Evolutionary conservation across 2,888 invertebrate genomes (phyloP).

Genomic region (Drosophila bunnanda): DNA sequence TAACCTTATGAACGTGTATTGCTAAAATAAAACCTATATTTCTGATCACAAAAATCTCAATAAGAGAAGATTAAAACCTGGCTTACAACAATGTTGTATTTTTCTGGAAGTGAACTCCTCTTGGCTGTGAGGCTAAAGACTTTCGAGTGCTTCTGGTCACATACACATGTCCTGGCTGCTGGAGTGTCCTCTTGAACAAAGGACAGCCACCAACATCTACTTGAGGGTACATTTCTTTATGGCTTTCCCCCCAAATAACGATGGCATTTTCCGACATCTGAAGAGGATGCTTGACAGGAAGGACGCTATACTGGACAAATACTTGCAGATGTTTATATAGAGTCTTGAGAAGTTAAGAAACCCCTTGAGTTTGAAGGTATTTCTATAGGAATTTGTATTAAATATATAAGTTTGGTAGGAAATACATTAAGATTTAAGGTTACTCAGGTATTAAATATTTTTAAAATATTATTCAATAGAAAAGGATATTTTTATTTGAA

Average conservation of each 20-base stretch:
- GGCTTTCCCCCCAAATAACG: constrained; percentile 41
- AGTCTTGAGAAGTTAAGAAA: background rate
- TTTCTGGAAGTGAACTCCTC: constrained; percentile 6
- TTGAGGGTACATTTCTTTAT: constrained; percentile 57
- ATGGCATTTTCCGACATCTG: constrained; percentile 42
- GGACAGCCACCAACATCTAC: constrained; percentile 45
- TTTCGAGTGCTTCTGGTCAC: constrained; percentile 44
- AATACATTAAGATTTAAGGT: background rate
- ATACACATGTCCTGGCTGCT: constrained; percentile 29
- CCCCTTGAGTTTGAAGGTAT: background rate
- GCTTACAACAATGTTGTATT: background rate
- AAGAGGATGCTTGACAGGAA: constrained; percentile 58
- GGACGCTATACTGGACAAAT: constrained; percentile 41
- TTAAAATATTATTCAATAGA: background rate
- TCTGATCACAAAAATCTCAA: background rate
- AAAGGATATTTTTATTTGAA: background rate
- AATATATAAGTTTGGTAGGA: background rate
- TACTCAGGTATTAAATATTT: background rate
- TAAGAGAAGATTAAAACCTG: background rate
- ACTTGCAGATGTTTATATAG: constrained; percentile 17
- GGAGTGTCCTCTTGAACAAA: constrained; percentile 56
- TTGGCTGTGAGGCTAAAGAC: constrained; percentile 31
- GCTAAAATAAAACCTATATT: background rate
- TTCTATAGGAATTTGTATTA: no score
- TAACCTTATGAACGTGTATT: background rate